phyloP scores from a whole-genome alignment of 2,113 vertebrate genomes.

The Pelobates fuscus region DNA sequence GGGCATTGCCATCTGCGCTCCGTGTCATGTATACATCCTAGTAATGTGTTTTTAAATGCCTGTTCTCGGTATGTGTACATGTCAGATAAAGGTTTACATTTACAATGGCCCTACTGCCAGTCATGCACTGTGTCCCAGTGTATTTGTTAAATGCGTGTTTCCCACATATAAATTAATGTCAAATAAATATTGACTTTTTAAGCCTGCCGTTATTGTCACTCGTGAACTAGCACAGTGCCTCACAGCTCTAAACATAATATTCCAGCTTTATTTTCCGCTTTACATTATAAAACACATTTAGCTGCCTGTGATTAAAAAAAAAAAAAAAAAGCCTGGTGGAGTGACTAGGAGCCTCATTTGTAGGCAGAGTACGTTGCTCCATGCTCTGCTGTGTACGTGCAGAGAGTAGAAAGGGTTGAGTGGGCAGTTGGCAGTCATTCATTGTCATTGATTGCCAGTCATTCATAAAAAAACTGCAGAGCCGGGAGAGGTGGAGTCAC shows the following conservation, averaged over 20 bases:
- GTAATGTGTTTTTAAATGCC: no score
- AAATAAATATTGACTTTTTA: conserved; percentile 13
- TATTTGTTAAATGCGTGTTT: no score
- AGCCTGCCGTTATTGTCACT: background rate
- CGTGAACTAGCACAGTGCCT: background rate
- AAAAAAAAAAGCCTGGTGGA: conserved; percentile 57
- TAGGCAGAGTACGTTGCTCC: conserved; percentile 59
- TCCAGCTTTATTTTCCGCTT: conserved; percentile 21
- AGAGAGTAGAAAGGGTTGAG: conserved; percentile 66
- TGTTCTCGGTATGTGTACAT: no score
- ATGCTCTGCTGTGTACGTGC: conserved; percentile 59
- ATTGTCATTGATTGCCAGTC: conserved; percentile 69
- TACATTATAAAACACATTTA: conserved; percentile 58
- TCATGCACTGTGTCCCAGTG: no score
- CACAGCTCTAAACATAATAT: background rate
- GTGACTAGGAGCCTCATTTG: conserved; percentile 63
- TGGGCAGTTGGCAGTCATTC: conserved; percentile 75
- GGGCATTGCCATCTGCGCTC: no score
- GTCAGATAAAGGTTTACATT: no score
- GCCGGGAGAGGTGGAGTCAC: conserved; percentile 62
- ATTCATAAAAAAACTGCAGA: conserved; percentile 76
- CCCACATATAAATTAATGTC: background rate
- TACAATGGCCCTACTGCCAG: no score
- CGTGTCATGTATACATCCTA: no score
- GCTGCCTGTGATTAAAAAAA: conserved; percentile 62